Evolutionary conservation across 2,113 vertebrate genomes (phyloP).

Genomic region (Tragelaphus strepsiceros): DNA sequence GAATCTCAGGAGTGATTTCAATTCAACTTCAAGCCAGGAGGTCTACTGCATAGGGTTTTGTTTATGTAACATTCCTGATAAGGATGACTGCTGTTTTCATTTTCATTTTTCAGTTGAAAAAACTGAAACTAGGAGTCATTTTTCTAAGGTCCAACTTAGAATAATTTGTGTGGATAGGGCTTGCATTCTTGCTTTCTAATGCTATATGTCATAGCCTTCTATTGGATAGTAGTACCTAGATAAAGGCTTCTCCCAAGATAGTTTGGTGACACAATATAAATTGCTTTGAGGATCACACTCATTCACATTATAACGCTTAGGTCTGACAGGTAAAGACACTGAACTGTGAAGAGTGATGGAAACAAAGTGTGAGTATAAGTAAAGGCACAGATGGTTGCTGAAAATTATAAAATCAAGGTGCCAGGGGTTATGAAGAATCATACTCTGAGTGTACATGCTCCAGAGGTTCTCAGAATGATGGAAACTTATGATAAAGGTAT

Average conservation of each 20-base stretch:
- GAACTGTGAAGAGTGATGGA: slow-evolving; percentile 47
- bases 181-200: not conserved
- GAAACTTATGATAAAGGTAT: slow-evolving; percentile 37
- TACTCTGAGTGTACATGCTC: not conserved
- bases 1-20: not conserved
- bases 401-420: slow-evolving; percentile 45
- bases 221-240: not conserved
- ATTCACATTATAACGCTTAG: slow-evolving; percentile 43
- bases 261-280: slow-evolving; percentile 20
- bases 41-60: not conserved
- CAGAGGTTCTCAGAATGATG: not conserved
- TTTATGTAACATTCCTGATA: not conserved
- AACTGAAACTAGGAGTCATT: not conserved
- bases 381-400: slow-evolving; percentile 61
- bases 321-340: slow-evolving; percentile 60
- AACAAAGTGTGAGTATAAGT: not conserved
- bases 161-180: not conserved
- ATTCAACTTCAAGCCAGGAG: not conserved
- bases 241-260: slow-evolving; percentile 30
- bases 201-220: not conserved
- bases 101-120: slow-evolving; percentile 13
- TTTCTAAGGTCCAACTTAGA: not conserved
- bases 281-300: slow-evolving; percentile 38
- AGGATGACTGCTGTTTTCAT: not conserved
- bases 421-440: slow-evolving; percentile 52